These are phyloP conservation scores for Borostomias antarcticus DNA, from an alignment of 2,797 vertebrate genomes.

Conservation along the genomic window DNA sequence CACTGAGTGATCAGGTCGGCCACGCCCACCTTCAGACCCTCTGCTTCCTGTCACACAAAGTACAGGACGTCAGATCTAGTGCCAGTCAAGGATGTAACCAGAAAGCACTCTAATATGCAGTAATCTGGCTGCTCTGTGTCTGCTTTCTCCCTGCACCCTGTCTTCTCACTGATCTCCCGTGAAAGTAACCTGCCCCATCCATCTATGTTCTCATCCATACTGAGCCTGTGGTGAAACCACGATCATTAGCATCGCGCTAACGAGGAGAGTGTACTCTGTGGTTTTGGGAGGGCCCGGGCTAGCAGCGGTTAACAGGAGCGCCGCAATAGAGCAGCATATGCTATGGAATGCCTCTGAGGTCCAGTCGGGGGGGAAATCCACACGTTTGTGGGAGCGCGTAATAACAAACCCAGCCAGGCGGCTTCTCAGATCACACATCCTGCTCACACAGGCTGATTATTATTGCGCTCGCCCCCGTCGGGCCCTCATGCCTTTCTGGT, in stretches of 20 bases:
- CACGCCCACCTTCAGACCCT: conserved; percentile 80
- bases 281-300: not conserved
- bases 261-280: not conserved
- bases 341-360: not conserved
- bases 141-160: not conserved
- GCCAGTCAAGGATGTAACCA: not conserved
- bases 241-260: not conserved
- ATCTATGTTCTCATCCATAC: not conserved
- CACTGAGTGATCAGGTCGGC: conserved; percentile 80
- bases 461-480: not conserved
- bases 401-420: not conserved
- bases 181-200: not conserved
- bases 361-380: not conserved
- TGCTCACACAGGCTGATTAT: conserved; percentile 6
- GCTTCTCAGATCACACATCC: not conserved
- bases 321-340: not conserved
- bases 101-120: too few relatives aligned
- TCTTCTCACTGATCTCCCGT: not conserved
- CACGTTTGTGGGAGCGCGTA: not conserved
- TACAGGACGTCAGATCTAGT: not conserved
- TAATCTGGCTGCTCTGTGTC: not conserved
- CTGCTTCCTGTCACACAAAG: conserved; percentile 68
- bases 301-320: not conserved
- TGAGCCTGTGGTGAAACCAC: conserved; percentile 9
- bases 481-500: not conserved